phyloP scores from a whole-genome alignment of 2,888 invertebrate genomes.

The Celastrina argiolus region DNA sequence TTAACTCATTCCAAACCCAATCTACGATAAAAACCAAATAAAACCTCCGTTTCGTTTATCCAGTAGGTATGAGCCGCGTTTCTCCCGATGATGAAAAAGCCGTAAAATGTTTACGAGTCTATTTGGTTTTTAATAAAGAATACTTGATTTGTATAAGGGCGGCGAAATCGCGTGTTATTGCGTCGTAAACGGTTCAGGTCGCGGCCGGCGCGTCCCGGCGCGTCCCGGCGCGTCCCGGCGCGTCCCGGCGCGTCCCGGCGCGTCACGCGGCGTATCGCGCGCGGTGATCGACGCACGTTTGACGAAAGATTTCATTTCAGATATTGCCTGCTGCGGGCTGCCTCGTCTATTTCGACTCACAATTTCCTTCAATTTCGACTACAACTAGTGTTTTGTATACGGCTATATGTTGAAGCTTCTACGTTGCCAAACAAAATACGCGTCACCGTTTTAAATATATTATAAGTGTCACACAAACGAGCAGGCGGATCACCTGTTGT shows the following conservation, averaged over 20 bases:
- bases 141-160: conserved; percentile 15
- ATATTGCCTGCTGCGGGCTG: not conserved
- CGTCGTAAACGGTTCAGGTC: not conserved
- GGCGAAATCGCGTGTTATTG: not conserved
- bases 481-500: too few relatives aligned
- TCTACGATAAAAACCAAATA: conserved; percentile 5
- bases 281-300: not conserved
- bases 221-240: not conserved
- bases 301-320: conserved; percentile 3
- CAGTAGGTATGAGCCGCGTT: not conserved
- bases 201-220: not conserved
- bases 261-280: not conserved
- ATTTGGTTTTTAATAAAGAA: conserved; percentile 20
- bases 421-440: too few relatives aligned
- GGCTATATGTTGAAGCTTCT: too few relatives aligned
- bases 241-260: not conserved
- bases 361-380: not conserved
- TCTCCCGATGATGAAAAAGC: not conserved
- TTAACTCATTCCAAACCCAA: conserved; percentile 1
- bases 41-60: not conserved
- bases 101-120: conserved; percentile 5
- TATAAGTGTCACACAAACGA: too few relatives aligned
- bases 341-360: not conserved
- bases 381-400: not conserved
- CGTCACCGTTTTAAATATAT: too few relatives aligned